Percentiles rank a stretch among this genome's conserved stretches.
Conservation (phyloP, 2,113 vertebrate species). For the rat (Rattus norvegicus) region GRCr8 NC_086022.1:42600001-42600500, state of each 20-base stretch:
- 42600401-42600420: background rate
- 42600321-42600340: background rate
- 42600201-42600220: background rate
- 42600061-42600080: background rate
- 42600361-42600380: background rate
- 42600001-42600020: background rate
- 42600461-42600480: background rate
- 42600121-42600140: background rate
- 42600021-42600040: background rate
- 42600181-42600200: background rate
- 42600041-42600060: background rate
- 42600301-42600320: background rate
- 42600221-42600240: background rate
- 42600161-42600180: background rate
- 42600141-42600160: background rate
- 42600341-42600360: background rate
- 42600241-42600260: background rate
- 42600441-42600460: background rate
- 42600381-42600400: background rate
- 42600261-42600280: background rate
- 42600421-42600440: background rate
- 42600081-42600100: background rate
- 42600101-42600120: background rate
- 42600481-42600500: background rate
- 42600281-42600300: background rate